Evolutionary conservation across 2,113 vertebrate genomes (phyloP).

Genomic region (Ursus arctos): DNA sequence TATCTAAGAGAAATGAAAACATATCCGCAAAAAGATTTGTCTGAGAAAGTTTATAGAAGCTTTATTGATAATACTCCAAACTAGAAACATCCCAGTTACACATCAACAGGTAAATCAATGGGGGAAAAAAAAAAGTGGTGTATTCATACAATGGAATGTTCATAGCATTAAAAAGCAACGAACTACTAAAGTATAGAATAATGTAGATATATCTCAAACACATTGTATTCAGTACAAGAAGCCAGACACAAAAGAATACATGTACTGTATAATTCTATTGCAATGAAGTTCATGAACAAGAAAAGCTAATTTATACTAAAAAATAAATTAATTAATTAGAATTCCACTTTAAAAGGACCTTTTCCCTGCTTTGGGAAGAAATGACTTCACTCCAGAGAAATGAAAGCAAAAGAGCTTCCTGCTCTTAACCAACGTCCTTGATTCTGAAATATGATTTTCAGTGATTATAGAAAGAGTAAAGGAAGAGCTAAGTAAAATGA

Average conservation of each 20-base stretch:
- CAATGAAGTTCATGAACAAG: background rate
- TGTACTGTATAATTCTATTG: background rate
- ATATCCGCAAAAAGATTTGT: background rate
- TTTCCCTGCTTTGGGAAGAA: background rate
- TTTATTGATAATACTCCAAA: background rate
- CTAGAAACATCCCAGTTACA: background rate
- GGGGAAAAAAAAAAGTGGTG: background rate
- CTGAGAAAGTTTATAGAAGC: background rate
- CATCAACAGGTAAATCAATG: slow-evolving; percentile 17
- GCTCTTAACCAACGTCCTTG: background rate
- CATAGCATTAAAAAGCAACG: background rate
- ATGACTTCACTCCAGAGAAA: background rate
- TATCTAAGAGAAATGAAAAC: background rate
- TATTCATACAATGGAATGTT: background rate
- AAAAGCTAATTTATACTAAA: background rate
- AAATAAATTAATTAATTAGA: background rate
- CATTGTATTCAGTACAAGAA: background rate
- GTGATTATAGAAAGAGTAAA: background rate
- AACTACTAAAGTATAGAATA: background rate
- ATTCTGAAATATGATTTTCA: background rate
- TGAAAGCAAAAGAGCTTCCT: background rate
- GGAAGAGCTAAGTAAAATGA: background rate
- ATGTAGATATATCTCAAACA: background rate
- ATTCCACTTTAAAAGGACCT: background rate
- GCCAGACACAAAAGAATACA: background rate